Percentiles rank a stretch among this genome's conserved stretches.
Evolutionary conservation across 1,140 invertebrate species (phyloP).

Genomic region (Dendrolimus punctatus): DNA sequence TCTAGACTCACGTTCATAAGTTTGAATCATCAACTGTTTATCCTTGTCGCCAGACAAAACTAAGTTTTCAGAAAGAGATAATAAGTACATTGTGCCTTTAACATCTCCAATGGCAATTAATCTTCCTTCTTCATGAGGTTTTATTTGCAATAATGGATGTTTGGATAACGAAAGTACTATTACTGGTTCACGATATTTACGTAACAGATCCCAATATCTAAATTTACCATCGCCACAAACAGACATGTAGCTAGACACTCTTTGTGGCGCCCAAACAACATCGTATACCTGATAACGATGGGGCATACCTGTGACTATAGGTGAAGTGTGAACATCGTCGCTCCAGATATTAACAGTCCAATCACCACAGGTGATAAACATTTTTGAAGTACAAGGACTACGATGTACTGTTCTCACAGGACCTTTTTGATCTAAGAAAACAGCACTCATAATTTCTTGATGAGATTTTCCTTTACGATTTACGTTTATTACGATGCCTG

Average conservation of each 20-base stretch:
- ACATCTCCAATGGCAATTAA: constrained; percentile 83
- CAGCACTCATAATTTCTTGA: constrained; percentile 76
- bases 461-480: constrained; percentile 84
- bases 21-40: constrained; percentile 62
- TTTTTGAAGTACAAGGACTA: constrained; percentile 88
- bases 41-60: constrained; percentile 82
- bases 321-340: constrained; percentile 87
- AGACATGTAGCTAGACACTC: constrained; percentile 87
- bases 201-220: constrained; percentile 92
- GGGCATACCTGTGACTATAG: constrained; percentile 86
- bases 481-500: constrained; percentile 81
- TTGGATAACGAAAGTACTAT: constrained; percentile 61
- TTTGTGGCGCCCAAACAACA: constrained; percentile 85
- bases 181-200: constrained; percentile 84
- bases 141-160: constrained; percentile 62
- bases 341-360: constrained; percentile 90
- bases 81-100: constrained; percentile 81
- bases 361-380: constrained; percentile 92
- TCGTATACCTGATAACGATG: constrained; percentile 77
- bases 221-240: constrained; percentile 85
- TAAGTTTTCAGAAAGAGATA: constrained; percentile 85
- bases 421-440: constrained; percentile 79
- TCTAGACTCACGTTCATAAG: constrained; percentile 89
- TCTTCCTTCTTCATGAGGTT: constrained; percentile 74
- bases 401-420: constrained; percentile 85